A percentile compares a stretch with the other conserved stretches of the same genome.
Evolutionary conservation across 2,113 vertebrate genomes (phyloP).

Genomic region (Xiphias gladius): DNA sequence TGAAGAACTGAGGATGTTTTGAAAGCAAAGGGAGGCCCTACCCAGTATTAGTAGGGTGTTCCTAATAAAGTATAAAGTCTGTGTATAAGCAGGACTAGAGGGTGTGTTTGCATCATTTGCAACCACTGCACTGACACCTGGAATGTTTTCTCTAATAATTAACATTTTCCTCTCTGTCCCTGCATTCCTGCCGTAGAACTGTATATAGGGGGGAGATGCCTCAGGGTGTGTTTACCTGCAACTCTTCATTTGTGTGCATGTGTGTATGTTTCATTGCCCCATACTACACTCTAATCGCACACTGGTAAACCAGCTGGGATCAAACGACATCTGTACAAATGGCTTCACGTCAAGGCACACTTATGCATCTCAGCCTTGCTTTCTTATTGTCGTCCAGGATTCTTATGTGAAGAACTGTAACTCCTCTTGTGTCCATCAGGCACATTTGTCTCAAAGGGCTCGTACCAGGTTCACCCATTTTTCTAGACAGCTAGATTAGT

Average conservation of each 20-base stretch:
- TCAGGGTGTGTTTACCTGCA: conserved; percentile 46
- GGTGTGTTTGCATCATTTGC: conserved; percentile 30
- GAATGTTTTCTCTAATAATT: conserved; percentile 76
- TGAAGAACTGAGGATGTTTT: not conserved
- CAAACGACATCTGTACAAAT: conserved; percentile 15
- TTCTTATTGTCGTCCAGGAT: not conserved
- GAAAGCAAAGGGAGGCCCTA: no score
- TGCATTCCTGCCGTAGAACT: conserved; percentile 64
- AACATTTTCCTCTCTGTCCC: conserved; percentile 61
- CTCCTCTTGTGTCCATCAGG: no score
- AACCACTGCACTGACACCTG: conserved; percentile 71
- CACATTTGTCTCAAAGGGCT: no score
- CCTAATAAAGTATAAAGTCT: not conserved
- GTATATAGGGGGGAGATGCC: conserved; percentile 28
- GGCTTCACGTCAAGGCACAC: not conserved
- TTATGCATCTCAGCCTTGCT: not conserved
- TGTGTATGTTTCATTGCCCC: conserved; percentile 18
- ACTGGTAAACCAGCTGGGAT: conserved; percentile 62
- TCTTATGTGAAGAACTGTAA: not conserved
- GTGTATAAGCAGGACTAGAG: not conserved
- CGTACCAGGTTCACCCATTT: no score
- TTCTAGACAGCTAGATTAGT: no score
- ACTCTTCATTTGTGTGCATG: conserved; percentile 17
- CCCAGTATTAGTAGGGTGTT: not conserved
- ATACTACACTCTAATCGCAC: conserved; percentile 61